Conservation (phyloP, 2,888 invertebrate species). For the Drosophila fulvimacula region DNA sequence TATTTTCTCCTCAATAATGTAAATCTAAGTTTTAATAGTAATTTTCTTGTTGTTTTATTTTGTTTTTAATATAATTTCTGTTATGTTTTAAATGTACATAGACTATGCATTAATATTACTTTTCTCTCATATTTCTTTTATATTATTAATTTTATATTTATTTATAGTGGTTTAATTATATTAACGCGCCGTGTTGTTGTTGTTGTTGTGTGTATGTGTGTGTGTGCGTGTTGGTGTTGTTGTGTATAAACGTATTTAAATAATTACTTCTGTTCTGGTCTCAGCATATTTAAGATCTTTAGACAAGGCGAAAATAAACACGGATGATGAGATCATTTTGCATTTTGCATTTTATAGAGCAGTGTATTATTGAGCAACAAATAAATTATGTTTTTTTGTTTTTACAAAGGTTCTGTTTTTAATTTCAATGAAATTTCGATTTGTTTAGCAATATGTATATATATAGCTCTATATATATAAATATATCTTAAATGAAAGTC, state of each 20-base stretch:
- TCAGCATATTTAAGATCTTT: constrained; percentile 56
- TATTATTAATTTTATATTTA: constrained; percentile 49
- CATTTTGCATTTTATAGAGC: constrained; percentile 78
- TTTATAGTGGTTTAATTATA: constrained; percentile 64
- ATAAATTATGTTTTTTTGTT: constrained; percentile 31
- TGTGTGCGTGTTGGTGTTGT: constrained; percentile 41
- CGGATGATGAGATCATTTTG: constrained; percentile 85
- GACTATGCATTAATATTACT: constrained; percentile 72
- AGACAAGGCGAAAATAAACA: constrained; percentile 85
- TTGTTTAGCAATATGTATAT: constrained; percentile 20
- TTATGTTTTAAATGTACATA: constrained; percentile 77
- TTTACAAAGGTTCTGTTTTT: constrained; percentile 35
- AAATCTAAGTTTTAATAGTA: constrained; percentile 73
- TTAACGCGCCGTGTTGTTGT: constrained; percentile 70
- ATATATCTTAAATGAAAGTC: constrained; percentile 62
- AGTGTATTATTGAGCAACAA: constrained; percentile 62
- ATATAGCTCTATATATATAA: not conserved
- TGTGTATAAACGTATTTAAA: constrained; percentile 33
- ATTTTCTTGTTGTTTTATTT: constrained; percentile 39
- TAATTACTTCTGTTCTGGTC: constrained; percentile 47
- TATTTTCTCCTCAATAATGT: constrained; percentile 60
- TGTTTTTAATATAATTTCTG: constrained; percentile 70
- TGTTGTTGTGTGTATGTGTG: constrained; percentile 28
- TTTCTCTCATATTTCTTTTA: constrained; percentile 41
- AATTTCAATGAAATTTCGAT: constrained; percentile 20